Evolutionary conservation across 1,140 invertebrate species (phyloP).

Genomic region (Lineus longissimus): DNA sequence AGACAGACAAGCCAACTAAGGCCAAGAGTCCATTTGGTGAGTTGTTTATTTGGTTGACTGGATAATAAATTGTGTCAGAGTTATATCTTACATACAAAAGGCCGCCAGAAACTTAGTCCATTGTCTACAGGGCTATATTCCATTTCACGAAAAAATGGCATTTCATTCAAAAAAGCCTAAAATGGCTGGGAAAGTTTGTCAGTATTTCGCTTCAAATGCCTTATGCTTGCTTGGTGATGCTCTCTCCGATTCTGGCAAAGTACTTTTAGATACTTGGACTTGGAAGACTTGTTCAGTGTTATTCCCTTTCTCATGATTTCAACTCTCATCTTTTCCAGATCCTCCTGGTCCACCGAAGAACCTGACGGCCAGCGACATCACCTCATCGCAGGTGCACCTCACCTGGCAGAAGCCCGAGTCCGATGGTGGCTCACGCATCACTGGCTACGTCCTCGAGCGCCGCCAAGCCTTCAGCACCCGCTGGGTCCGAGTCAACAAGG

Average conservation of each 20-base stretch:
- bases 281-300: too few species aligned
- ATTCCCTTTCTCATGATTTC: too few species aligned
- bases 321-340: conserved; percentile 43
- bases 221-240: too few species aligned
- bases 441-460: conserved; percentile 95
- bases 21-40: conserved; percentile 55
- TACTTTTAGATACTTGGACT: too few species aligned
- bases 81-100: not conserved
- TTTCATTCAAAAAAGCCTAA: too few species aligned
- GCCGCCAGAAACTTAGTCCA: too few species aligned
- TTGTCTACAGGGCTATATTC: too few species aligned
- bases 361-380: conserved; percentile 83
- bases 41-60: conserved; percentile 16
- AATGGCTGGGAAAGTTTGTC: too few species aligned
- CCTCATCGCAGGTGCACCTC: conserved; percentile 84
- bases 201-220: too few species aligned
- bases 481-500: conserved; percentile 82
- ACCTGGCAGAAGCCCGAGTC: conserved; percentile 82
- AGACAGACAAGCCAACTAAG: conserved; percentile 74
- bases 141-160: too few species aligned
- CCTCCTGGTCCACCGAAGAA: conserved; percentile 86
- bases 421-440: conserved; percentile 83
- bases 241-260: too few species aligned
- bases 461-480: conserved; percentile 72
- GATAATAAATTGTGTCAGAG: too few species aligned